Percentiles rank a stretch among this genome's conserved stretches.
These are phyloP conservation scores for Phrynosoma platyrhinos DNA, from an alignment of 2,113 vertebrate species.

Conservation along the genomic window DNA sequence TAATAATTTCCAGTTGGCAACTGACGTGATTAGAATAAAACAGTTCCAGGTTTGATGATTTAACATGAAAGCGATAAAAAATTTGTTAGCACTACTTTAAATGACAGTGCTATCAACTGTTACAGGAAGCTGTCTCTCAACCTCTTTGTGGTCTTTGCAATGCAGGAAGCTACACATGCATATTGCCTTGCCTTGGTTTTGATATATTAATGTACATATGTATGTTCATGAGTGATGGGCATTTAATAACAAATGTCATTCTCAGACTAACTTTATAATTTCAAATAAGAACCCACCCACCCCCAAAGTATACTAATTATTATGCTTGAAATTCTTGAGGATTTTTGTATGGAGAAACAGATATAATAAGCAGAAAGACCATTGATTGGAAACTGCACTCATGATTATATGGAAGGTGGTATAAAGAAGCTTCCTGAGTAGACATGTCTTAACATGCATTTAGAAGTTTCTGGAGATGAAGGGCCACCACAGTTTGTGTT, in stretches of 20 bases:
- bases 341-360: rapidly evolving
- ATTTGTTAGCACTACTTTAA: background rate
- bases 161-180: background rate
- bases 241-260: background rate
- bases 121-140: background rate
- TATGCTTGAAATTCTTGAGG: background rate
- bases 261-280: background rate
- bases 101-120: too few relatives aligned
- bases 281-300: background rate
- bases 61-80: background rate
- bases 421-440: background rate
- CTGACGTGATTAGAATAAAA: background rate
- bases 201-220: background rate
- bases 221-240: background rate
- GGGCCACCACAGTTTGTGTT: background rate
- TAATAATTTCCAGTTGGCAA: too few relatives aligned
- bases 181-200: constrained; percentile 9
- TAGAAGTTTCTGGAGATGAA: background rate
- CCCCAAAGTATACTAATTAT: background rate
- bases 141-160: constrained; percentile 2
- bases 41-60: background rate
- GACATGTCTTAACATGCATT: background rate
- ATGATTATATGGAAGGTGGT: background rate
- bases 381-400: background rate
- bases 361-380: background rate